Conservation (phyloP, 2,797 vertebrate species). For the Odontamblyopus rebecca region DNA sequence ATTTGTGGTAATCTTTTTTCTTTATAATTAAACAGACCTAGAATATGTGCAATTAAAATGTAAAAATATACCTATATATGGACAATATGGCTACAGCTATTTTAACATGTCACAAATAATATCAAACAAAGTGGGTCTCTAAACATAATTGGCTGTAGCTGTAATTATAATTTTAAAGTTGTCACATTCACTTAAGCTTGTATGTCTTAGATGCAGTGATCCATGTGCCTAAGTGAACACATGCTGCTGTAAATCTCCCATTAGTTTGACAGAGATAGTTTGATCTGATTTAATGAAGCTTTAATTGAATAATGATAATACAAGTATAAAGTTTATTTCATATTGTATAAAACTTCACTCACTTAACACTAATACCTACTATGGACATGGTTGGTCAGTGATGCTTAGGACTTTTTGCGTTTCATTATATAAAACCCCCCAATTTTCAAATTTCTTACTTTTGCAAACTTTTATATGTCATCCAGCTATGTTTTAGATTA, state of each 20-base stretch:
- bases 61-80: too few relatives aligned
- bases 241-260: not conserved
- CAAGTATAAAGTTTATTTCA: constrained; percentile 21
- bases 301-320: constrained; percentile 14
- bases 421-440: too few relatives aligned
- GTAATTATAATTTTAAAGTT: not conserved
- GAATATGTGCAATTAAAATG: too few relatives aligned
- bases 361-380: constrained; percentile 16
- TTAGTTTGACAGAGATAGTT: not conserved
- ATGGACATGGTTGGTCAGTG: too few relatives aligned
- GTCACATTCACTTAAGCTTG: not conserved
- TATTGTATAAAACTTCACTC: not conserved
- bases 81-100: not conserved
- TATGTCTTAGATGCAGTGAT: not conserved
- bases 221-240: not conserved
- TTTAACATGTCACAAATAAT: not conserved
- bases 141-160: not conserved
- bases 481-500: too few relatives aligned
- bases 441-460: too few relatives aligned
- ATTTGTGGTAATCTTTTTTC: too few relatives aligned
- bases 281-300: constrained; percentile 11
- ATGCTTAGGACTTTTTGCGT: too few relatives aligned
- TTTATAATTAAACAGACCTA: too few relatives aligned
- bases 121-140: not conserved
- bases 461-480: too few relatives aligned